A percentile compares a stretch with the other conserved stretches of the same genome.
Evolutionary conservation across 2,113 vertebrate species (phyloP).

Genomic region (Nibea albiflora): DNA sequence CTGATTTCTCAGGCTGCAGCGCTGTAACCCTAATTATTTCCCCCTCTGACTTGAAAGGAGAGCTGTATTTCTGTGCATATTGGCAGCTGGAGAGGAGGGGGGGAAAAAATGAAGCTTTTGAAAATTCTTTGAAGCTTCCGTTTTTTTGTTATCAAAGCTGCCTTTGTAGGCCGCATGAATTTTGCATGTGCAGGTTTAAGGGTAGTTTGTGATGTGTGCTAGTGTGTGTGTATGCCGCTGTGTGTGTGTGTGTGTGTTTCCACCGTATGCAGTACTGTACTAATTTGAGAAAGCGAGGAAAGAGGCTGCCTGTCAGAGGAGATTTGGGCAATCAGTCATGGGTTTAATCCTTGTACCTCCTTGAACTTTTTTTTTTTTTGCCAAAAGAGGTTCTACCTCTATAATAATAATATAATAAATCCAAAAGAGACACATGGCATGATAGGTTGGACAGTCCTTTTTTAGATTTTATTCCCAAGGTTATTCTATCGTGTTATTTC

Average conservation of each 20-base stretch:
- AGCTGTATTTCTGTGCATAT: constrained; percentile 29
- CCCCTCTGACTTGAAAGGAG: constrained; percentile 35
- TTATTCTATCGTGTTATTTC: neutral
- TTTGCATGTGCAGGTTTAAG: constrained; percentile 73
- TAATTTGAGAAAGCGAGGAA: constrained; percentile 28
- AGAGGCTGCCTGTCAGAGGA: neutral
- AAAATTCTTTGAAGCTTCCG: constrained; percentile 72
- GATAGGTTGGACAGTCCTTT: neutral
- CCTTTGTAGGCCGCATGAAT: constrained; percentile 74
- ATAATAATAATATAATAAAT: no score
- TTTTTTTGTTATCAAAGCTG: constrained; percentile 75
- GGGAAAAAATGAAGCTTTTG: constrained; percentile 50
- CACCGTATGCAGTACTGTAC: neutral
- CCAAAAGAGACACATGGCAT: neutral
- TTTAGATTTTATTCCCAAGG: neutral
- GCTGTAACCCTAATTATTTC: constrained; percentile 40
- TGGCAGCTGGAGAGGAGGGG: constrained; percentile 25
- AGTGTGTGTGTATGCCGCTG: neutral
- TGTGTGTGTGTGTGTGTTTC: constrained; percentile 9
- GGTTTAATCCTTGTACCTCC: neutral
- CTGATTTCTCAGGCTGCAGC: constrained; percentile 24
- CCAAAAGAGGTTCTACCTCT: neutral
- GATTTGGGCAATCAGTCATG: neutral
- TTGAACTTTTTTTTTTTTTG: neutral
- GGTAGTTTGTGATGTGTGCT: constrained; percentile 30